Conservation (phyloP, 2,113 vertebrate genomes). For the Psittacara wagleri region DNA sequence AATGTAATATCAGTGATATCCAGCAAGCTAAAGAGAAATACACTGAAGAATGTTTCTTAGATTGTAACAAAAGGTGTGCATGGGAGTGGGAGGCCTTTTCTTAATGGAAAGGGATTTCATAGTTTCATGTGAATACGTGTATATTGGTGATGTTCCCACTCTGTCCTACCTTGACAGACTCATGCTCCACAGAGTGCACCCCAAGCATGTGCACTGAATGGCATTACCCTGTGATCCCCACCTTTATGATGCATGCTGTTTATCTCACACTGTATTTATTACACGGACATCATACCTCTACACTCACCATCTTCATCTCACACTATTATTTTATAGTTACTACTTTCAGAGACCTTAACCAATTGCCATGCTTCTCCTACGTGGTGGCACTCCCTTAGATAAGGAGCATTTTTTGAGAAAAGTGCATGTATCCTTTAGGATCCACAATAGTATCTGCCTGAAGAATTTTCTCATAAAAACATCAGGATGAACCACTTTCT, state of each 20-base stretch:
- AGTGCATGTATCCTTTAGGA: background rate
- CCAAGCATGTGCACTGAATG: rapidly evolving
- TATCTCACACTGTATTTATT: background rate
- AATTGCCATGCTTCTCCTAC: background rate
- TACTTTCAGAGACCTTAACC: background rate
- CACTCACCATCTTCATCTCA: background rate
- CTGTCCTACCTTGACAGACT: background rate
- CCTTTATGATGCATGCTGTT: background rate
- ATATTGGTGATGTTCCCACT: background rate
- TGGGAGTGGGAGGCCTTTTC: rapidly evolving
- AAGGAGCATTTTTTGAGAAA: background rate
- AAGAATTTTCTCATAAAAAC: background rate
- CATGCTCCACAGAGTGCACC: no score
- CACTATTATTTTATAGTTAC: background rate
- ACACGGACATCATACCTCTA: background rate
- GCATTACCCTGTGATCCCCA: background rate
- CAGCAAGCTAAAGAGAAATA: background rate
- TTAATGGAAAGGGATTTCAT: background rate
- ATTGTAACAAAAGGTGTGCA: background rate
- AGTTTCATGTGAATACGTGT: rapidly evolving
- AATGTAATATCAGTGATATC: background rate
- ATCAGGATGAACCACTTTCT: background rate
- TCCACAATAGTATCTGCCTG: background rate
- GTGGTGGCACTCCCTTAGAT: background rate
- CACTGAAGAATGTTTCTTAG: background rate